phyloP scores from a whole-genome alignment of 2,113 vertebrate species.

The Elachura formosa region DNA sequence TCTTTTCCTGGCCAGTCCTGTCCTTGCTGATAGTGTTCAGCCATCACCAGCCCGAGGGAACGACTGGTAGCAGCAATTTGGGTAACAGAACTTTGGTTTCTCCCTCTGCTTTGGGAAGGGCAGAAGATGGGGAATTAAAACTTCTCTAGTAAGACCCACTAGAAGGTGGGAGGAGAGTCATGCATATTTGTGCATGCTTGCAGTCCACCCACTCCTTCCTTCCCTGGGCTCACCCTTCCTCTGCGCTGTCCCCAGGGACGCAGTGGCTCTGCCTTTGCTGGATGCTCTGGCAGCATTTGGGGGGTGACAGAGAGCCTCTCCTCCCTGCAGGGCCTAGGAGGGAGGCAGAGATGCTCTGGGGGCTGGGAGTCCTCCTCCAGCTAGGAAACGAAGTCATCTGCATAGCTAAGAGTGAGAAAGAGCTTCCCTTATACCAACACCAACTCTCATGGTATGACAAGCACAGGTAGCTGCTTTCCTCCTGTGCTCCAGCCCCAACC shows the following conservation, averaged over 20 bases:
- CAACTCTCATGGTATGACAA: rapidly evolving
- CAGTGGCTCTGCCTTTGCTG: neutral
- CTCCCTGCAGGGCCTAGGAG: neutral
- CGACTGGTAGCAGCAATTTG: rapidly evolving
- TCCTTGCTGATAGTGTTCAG: neutral
- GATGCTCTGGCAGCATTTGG: neutral
- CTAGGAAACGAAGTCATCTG: neutral
- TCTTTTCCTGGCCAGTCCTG: neutral
- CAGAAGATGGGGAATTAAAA: neutral
- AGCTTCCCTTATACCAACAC: neutral
- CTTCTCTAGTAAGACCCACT: neutral
- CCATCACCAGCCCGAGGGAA: neutral
- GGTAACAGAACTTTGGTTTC: neutral
- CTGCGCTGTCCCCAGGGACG: neutral
- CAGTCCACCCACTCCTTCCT: slow-evolving; percentile 54
- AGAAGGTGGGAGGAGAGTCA: neutral
- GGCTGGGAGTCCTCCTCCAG: neutral
- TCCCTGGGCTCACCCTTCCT: slow-evolving; percentile 26
- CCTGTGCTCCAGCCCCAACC: neutral
- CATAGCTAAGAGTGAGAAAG: neutral
- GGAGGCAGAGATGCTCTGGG: neutral
- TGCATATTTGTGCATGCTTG: neutral
- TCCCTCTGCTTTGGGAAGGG: neutral
- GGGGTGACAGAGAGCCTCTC: neutral
- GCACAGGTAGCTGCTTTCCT: neutral